A percentile compares a stretch with the other conserved stretches of the same genome.
Evolutionary conservation across 2,888 invertebrate species (phyloP).

Genomic region (Aquatica leii): DNA sequence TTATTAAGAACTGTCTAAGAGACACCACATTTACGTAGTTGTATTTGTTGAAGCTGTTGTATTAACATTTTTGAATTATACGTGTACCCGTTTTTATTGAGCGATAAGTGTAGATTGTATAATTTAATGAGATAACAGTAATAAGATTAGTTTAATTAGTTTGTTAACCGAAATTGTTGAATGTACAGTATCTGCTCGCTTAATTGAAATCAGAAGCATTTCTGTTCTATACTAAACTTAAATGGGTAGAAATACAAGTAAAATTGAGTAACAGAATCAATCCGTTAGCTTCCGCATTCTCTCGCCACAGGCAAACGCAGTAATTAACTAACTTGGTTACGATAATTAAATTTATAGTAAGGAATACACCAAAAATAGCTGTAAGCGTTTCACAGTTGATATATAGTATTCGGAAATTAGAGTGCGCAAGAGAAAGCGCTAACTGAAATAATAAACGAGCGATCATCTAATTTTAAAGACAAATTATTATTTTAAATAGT

Average conservation of each 20-base stretch:
- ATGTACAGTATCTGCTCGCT: slow-evolving; percentile 21
- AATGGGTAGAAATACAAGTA: slow-evolving; percentile 28
- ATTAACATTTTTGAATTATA: too few species aligned
- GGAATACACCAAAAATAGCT: slow-evolving; percentile 57
- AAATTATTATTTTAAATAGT: slow-evolving; percentile 27
- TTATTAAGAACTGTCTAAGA: too few species aligned
- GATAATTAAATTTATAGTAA: slow-evolving; percentile 58
- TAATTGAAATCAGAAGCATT: slow-evolving; percentile 39
- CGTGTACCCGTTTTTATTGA: too few species aligned
- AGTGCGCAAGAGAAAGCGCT: slow-evolving; percentile 41
- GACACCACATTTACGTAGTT: too few species aligned
- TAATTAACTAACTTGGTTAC: slow-evolving; percentile 57
- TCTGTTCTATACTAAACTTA: slow-evolving; percentile 27
- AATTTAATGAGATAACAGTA: slow-evolving; percentile 10
- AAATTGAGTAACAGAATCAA: slow-evolving; percentile 42
- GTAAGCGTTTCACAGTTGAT: slow-evolving; percentile 48
- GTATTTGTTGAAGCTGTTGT: too few species aligned
- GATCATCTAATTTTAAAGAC: slow-evolving; percentile 23
- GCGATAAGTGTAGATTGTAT: too few species aligned
- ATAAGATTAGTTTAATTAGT: slow-evolving; percentile 28
- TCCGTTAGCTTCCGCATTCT: slow-evolving; percentile 43
- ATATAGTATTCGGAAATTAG: slow-evolving; percentile 51
- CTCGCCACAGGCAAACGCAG: slow-evolving; percentile 45
- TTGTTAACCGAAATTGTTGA: slow-evolving; percentile 26
- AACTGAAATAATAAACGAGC: slow-evolving; percentile 32